Evolutionary conservation across 2,888 invertebrate species (phyloP).

Genomic region (Apomyelois bistriatella): DNA sequence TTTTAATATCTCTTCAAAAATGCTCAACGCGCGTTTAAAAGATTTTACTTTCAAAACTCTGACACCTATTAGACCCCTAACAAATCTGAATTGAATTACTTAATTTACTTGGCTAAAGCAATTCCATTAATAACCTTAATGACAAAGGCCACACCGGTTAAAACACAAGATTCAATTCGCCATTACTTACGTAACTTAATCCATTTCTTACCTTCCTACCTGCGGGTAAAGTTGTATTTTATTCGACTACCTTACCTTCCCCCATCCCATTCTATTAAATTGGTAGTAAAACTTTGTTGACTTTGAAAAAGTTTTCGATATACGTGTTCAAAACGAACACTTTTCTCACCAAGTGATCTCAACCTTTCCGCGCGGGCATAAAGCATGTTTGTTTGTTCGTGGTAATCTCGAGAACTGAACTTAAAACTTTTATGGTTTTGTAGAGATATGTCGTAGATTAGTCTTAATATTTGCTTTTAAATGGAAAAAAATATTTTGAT

Average conservation of each 20-base stretch:
- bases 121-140: no score
- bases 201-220: neutral
- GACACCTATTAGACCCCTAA: no score
- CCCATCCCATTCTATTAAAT: neutral
- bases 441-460: neutral
- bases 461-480: neutral
- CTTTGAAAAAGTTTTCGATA: conserved; percentile 1
- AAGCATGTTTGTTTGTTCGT: conserved; percentile 2
- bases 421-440: neutral
- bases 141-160: neutral
- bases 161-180: neutral
- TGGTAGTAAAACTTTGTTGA: conserved; percentile 3
- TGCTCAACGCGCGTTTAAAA: no score
- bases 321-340: neutral
- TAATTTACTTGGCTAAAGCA: no score
- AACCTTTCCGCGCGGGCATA: neutral
- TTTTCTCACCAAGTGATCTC: neutral
- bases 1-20: no score
- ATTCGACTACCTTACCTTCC: neutral
- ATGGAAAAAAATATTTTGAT: neutral
- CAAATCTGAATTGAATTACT: no score
- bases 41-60: no score
- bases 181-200: neutral
- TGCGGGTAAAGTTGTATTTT: neutral
- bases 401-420: neutral